Base-by-base conservation (phyloP, 2,888 invertebrate genomes). In the Neoaliturus tenellus region DNA sequence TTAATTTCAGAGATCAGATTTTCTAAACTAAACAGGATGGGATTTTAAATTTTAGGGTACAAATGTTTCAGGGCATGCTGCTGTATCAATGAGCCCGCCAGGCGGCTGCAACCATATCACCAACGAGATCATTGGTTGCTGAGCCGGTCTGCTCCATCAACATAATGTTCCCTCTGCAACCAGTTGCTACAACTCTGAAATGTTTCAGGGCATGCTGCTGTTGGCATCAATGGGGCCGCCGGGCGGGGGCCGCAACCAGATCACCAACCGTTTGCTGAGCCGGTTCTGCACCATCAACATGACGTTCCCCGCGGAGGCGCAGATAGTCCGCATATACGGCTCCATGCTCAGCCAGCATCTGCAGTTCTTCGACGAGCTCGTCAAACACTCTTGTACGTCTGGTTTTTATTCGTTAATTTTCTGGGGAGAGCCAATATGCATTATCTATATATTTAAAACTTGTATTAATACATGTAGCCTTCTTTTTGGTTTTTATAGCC, bases 151-250 rank as follows among this genome's bases (percentile, higher is more conserved):
- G 96, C 71, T 94, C 95, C 88, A 92, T 96, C 71, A 95, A 95
- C 88, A 95, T 98, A 92, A 94, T 97, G 1, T 96, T 97, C 91
- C 97, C 98, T 51, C n/a, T 17, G 8, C n/a, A n/a, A n/a, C n/a
- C n/a, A n/a, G n/a, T n/a, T n/a, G n/a, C n/a, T n/a, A n/a, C n/a
- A n/a, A n/a, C n/a, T n/a, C n/a, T n/a, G n/a, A n/a, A n/a, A n/a
- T 10, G 71, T 17, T 84, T 85, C 89, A 96, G 94, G 95, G 94
- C 89, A 95, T 97, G 93, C 93, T 96, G 85, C 90, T 97, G 69
- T 92, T 96, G 89, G 94, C 93, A 1, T 95, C 96, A 0, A 97
- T 97, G 93, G 97, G 97, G 0, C 97, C 97, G 0, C 96, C 97
- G 0, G 97, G 97, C 0, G 97, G 97, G 0, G 97, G 97, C 0